phyloP scores from a whole-genome alignment of 2,888 invertebrate species.

The Andrena camellia region DNA sequence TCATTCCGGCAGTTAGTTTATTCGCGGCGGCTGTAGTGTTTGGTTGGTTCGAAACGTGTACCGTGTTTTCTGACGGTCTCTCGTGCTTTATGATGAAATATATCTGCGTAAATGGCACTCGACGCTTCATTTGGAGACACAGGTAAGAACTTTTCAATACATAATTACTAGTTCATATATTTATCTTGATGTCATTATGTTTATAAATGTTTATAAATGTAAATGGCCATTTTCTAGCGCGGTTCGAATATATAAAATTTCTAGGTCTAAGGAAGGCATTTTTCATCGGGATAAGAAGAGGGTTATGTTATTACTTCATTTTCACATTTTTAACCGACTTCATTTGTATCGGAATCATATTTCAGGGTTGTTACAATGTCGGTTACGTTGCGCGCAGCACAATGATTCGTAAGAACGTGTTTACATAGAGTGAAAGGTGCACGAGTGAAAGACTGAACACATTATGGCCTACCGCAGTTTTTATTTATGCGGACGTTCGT shows the following conservation, averaged over 20 bases:
- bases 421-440: slow-evolving; percentile 48
- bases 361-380: slow-evolving; percentile 1
- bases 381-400: neutral
- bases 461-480: slow-evolving; percentile 72
- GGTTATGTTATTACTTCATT: slow-evolving; percentile 3
- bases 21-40: neutral
- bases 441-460: slow-evolving; percentile 59
- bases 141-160: too few relatives aligned
- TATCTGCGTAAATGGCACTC: neutral
- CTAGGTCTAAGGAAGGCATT: neutral
- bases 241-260: neutral
- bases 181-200: too few relatives aligned
- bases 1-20: neutral
- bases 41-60: neutral
- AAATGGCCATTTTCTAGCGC: neutral
- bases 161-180: too few relatives aligned
- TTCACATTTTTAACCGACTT: neutral
- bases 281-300: neutral
- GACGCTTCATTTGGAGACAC: too few relatives aligned
- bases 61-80: neutral
- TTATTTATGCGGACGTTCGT: slow-evolving; percentile 74
- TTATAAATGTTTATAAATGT: too few relatives aligned
- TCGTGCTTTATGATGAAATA: neutral
- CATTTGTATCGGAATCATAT: neutral
- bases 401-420: slow-evolving; percentile 22